Evolutionary conservation across 2,888 invertebrate species (phyloP).

Genomic region (Pyrrhosoma nymphula): DNA sequence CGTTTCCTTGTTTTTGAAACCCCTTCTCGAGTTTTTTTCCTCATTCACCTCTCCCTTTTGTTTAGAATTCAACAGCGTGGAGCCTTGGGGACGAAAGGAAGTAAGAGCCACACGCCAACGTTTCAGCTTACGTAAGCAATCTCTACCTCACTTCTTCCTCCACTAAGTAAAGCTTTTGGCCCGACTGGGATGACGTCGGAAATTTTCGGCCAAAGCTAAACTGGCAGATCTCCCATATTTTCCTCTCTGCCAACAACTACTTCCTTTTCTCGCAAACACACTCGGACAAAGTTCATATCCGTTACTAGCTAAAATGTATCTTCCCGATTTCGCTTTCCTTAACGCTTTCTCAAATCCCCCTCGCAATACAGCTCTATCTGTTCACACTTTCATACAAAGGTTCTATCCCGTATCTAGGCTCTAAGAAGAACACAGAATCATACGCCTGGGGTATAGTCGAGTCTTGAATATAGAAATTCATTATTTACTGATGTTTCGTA

Average conservation of each 20-base stretch:
- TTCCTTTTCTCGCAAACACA: neutral
- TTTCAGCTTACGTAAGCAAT: neutral
- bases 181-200: too few relatives aligned
- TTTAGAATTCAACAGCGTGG: neutral
- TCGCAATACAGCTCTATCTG: too few relatives aligned
- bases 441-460: too few relatives aligned
- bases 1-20: neutral
- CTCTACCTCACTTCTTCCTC: neutral
- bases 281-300: neutral
- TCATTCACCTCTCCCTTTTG: neutral
- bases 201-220: neutral
- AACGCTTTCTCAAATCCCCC: too few relatives aligned
- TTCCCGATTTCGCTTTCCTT: too few relatives aligned
- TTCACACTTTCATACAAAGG: too few relatives aligned
- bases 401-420: too few relatives aligned
- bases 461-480: too few relatives aligned
- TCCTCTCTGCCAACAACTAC: neutral
- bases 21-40: neutral
- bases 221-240: neutral
- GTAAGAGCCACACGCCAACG: neutral
- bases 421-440: too few relatives aligned
- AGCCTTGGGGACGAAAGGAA: neutral
- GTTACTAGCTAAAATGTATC: neutral
- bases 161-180: neutral
- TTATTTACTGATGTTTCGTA: too few relatives aligned